Conservation (phyloP, 2,113 vertebrate species). For the Daubentonia madagascariensis region DNA sequence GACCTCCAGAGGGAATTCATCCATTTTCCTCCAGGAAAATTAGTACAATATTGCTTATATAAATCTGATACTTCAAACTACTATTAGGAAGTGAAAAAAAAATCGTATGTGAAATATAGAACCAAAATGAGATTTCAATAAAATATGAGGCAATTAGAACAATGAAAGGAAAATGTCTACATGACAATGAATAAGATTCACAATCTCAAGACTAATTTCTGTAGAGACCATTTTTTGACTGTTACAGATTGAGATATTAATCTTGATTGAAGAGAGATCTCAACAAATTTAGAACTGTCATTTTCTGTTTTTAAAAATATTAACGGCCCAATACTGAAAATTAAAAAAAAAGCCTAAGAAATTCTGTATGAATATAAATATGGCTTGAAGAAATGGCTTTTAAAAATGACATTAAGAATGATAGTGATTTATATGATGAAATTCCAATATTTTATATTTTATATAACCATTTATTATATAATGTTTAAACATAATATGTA, state of each 20-base stretch:
- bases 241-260: neutral
- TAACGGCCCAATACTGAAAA: neutral
- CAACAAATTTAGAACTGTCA: constrained; percentile 19
- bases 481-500: constrained; percentile 5
- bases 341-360: neutral
- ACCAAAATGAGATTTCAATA: neutral
- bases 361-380: neutral
- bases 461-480: constrained; percentile 1
- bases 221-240: neutral
- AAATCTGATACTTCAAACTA: neutral
- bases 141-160: constrained; percentile 35
- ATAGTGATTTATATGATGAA: neutral
- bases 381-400: neutral
- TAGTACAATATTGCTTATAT: neutral
- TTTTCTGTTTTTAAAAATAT: neutral
- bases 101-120: neutral
- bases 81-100: neutral
- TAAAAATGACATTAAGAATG: neutral
- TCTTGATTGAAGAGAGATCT: constrained; percentile 36
- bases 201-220: constrained; percentile 26
- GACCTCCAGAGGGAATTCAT: neutral
- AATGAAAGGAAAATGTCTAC: constrained; percentile 10
- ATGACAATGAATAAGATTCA: constrained; percentile 37
- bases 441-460: constrained; percentile 47
- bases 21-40: neutral